A percentile compares a stretch with the other conserved stretches of the same genome.
Conservation (phyloP, 2,888 invertebrate species). For the Sphecodes monilicornis region DNA sequence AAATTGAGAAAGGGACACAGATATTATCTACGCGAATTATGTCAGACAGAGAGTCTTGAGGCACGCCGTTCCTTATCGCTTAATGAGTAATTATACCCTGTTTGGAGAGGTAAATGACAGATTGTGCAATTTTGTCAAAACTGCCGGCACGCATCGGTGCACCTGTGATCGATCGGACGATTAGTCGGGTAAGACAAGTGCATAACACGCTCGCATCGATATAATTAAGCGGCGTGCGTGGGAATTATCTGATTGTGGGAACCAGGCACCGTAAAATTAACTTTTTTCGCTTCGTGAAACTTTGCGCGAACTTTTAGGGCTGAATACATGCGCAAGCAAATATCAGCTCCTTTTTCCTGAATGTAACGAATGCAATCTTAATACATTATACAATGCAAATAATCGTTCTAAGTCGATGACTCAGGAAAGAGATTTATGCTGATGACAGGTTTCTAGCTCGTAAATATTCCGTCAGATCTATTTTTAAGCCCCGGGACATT, state of each 20-base stretch:
- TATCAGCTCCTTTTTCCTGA: not conserved
- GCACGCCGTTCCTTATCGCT: not conserved
- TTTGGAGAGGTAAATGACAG: conserved; percentile 45
- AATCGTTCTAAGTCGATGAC: not conserved
- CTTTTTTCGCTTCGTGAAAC: conserved; percentile 32
- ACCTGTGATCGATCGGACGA: conserved; percentile 48
- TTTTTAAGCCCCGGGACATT: not conserved
- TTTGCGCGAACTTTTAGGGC: conserved; percentile 3
- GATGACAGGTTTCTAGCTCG: not conserved
- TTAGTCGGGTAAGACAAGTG: conserved; percentile 50
- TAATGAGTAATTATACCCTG: conserved; percentile 35
- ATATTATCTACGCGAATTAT: not conserved
- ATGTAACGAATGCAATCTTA: not conserved
- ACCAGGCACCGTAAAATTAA: conserved; percentile 44
- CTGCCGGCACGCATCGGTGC: conserved; percentile 46
- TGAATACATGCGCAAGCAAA: not conserved
- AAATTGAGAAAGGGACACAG: not conserved
- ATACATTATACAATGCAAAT: conserved; percentile 4
- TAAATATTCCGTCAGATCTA: not conserved
- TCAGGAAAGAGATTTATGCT: not conserved
- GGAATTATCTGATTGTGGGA: conserved; percentile 62
- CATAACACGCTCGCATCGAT: conserved; percentile 40
- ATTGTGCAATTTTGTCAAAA: conserved; percentile 53
- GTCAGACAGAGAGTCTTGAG: not conserved
- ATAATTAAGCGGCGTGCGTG: conserved; percentile 50